phyloP scores from a whole-genome alignment of 2,888 invertebrate genomes.

The Rhagium mordax region DNA sequence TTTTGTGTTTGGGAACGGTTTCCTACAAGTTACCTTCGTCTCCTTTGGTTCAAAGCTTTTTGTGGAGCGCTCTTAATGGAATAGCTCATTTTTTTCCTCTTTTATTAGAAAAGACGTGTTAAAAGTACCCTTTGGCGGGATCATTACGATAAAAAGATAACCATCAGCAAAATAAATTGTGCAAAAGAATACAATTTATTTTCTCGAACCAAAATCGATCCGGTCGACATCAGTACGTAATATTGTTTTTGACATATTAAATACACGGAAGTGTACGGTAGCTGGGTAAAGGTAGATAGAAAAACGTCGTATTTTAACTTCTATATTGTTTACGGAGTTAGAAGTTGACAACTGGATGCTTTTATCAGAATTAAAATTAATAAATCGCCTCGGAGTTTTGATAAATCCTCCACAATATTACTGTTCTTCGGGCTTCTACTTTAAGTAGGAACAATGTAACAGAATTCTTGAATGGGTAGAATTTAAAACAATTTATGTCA shows the following conservation, averaged over 20 bases:
- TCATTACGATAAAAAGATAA: slow-evolving; percentile 27
- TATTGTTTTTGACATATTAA: slow-evolving; percentile 11
- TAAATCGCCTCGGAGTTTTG: slow-evolving; percentile 13
- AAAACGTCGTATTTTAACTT: neutral
- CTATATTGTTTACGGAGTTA: neutral
- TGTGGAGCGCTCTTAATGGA: slow-evolving; percentile 10
- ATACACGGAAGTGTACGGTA: neutral
- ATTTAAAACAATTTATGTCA: neutral
- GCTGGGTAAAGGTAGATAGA: neutral
- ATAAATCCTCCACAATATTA: slow-evolving; percentile 23
- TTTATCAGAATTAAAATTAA: slow-evolving; percentile 26
- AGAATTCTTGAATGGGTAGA: neutral
- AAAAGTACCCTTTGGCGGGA: slow-evolving; percentile 15
- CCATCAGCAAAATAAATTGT: slow-evolving; percentile 25
- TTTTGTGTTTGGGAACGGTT: slow-evolving; percentile 9
- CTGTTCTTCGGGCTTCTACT: neutral
- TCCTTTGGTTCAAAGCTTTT: slow-evolving; percentile 17
- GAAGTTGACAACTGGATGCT: neutral
- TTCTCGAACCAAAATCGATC: neutral
- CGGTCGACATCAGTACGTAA: neutral
- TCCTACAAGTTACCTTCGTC: slow-evolving; percentile 12
- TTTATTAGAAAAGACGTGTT: slow-evolving; percentile 18
- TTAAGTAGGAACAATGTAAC: neutral
- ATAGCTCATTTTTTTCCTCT: slow-evolving; percentile 9
- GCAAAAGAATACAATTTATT: slow-evolving; percentile 21